Evolutionary conservation across 2,797 vertebrate genomes (phyloP).

Genomic region (Lindbergichthys nudifrons): DNA sequence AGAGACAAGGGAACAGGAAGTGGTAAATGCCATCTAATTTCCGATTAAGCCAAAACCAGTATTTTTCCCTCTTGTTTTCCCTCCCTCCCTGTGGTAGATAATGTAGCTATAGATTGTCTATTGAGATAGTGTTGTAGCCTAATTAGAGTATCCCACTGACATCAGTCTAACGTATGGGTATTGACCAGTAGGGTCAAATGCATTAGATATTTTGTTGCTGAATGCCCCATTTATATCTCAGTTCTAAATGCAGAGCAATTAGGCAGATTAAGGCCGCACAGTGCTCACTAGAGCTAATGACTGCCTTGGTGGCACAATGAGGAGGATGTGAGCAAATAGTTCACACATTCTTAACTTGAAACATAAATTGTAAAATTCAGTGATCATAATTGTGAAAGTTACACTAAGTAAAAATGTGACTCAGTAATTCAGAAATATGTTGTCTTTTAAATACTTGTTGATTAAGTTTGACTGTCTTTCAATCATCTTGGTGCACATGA

Average conservation of each 20-base stretch:
- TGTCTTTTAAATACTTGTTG: no score
- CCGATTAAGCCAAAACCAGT: no score
- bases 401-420: neutral
- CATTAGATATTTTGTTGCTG: conserved; percentile 75
- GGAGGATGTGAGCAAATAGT: neutral
- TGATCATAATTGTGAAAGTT: neutral
- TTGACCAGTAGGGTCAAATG: conserved; percentile 76
- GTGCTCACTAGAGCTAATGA: conserved; percentile 52
- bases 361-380: neutral
- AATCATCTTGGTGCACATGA: neutral
- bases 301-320: conserved; percentile 17
- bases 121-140: conserved; percentile 63
- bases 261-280: conserved; percentile 55
- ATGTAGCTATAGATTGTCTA: conserved; percentile 63
- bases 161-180: conserved; percentile 76
- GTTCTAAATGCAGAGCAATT: conserved; percentile 67
- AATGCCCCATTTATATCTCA: conserved; percentile 71
- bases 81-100: conserved; percentile 49
- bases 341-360: conserved; percentile 22
- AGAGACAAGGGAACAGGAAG: no score
- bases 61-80: neutral
- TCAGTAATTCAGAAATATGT: neutral
- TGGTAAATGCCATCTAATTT: no score
- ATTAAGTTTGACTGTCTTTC: neutral
- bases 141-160: conserved; percentile 80